Evolutionary conservation across 2,113 vertebrate species (phyloP).

Genomic region (Anseranas semipalmata): DNA sequence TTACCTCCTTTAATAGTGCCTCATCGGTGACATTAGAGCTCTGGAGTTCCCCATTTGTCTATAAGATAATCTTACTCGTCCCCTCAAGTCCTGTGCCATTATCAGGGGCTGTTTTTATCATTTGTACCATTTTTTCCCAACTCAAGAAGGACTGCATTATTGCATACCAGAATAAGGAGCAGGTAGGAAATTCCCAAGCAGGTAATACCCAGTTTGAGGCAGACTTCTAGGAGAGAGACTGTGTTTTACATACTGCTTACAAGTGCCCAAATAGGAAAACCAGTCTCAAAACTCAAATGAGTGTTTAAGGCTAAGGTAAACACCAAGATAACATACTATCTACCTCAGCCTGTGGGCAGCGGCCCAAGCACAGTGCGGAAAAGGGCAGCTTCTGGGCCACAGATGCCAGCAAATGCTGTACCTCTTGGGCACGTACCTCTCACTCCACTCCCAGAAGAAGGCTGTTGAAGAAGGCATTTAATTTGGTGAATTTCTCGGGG

Average conservation of each 20-base stretch:
- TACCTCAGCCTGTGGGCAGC: background rate
- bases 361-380: background rate
- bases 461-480: background rate
- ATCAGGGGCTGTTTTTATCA: background rate
- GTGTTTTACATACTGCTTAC: background rate
- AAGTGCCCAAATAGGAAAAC: background rate
- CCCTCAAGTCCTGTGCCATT: background rate
- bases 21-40: conserved; percentile 12
- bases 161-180: background rate
- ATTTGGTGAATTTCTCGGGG: background rate
- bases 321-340: background rate
- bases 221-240: background rate
- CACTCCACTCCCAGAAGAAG: accelerated
- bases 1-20: background rate
- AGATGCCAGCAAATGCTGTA: background rate
- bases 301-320: background rate
- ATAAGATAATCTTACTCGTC: background rate
- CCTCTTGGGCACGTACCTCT: background rate
- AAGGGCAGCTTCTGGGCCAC: background rate
- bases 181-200: background rate
- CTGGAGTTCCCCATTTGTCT: conserved; percentile 21
- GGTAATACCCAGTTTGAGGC: background rate
- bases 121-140: background rate
- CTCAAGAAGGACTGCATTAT: background rate
- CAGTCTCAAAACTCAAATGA: background rate